Evolutionary conservation across 2,888 invertebrate genomes (phyloP), one percentile per base, ranked within the genome.

Genomic region (Tachina fera): DNA sequence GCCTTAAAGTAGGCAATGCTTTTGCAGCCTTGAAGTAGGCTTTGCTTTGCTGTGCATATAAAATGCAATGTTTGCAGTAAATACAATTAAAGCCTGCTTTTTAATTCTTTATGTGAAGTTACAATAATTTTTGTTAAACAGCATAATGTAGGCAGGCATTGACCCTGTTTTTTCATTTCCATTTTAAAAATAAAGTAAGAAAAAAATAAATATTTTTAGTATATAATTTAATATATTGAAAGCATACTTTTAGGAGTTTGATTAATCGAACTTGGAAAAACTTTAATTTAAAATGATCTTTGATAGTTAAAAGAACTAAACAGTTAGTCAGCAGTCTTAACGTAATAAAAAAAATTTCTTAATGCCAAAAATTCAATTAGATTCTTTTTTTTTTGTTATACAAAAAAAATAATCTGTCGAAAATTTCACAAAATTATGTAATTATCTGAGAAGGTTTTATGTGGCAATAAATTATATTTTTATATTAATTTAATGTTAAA

Each of bases 1-100:
- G 41, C 81, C 74, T 81, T 45, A 61, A 68, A 75, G 13, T 75
- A 81, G 67, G 81, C 74, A 68, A 74, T 53, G 31, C 39, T 22
- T 19, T 31, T 71, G 11, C 47, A 67, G 45, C 67, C 75, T 45
- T 58, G 47, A 65, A 65, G 49, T 72, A 65, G 63, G 39, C 63
- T 65, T 47, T 67, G 39, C 2, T 65, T 58, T 68, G 19, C 19
- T 58, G 22, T 39, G 56, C 22, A 65, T 1, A 67, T 47, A 47
- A 63, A 71, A 56, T 45, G 14, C 10, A 63, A 45, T 43, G 22
- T 41, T 63, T 53, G 43, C 11, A 45, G 75, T 76, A 58, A 77
- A 68, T 58, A 47, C 13, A 67, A 67, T 67, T 67, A 58, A 58
- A 68, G 9, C 9, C 11, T 58, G 10, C 19, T 68, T 58, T 31